These are phyloP conservation scores for Montifringilla adamsi DNA, from an alignment of 2,113 vertebrate species.

Conservation along the genomic window DNA sequence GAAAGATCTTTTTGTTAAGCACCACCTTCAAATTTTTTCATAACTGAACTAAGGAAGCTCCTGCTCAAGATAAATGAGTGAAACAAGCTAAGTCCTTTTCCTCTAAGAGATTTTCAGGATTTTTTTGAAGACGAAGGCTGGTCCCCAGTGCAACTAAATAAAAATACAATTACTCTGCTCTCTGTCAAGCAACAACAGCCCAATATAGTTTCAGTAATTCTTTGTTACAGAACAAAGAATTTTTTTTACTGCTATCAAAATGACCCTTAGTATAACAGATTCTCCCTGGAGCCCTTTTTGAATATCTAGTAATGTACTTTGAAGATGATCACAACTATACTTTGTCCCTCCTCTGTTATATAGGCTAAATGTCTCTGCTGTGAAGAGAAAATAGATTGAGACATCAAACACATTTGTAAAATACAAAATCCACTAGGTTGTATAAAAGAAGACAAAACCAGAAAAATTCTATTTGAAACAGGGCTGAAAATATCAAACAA, in stretches of 20 bases:
- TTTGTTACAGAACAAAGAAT: not conserved
- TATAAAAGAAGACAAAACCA: not conserved
- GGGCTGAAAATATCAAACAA: not conserved
- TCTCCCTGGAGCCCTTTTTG: not conserved
- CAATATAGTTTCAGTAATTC: not conserved
- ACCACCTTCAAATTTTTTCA: not conserved
- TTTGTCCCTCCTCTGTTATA: not conserved
- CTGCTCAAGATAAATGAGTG: not conserved
- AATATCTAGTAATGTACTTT: not conserved
- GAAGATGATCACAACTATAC: not conserved
- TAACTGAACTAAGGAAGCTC: not conserved
- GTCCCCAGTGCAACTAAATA: not conserved
- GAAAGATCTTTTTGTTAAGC: not conserved
- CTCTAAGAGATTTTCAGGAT: not conserved
- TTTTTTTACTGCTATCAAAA: not conserved
- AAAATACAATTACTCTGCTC: not conserved
- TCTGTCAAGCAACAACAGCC: not conserved
- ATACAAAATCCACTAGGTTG: not conserved
- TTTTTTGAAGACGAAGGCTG: not conserved
- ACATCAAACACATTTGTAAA: not conserved
- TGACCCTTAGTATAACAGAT: not conserved
- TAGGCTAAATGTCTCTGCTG: not conserved
- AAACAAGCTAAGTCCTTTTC: not conserved
- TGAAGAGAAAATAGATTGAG: slow-evolving; percentile 27
- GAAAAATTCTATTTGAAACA: not conserved